Base-by-base conservation (phyloP, 2,113 vertebrate species). In the Pollachius pollachius region DNA sequence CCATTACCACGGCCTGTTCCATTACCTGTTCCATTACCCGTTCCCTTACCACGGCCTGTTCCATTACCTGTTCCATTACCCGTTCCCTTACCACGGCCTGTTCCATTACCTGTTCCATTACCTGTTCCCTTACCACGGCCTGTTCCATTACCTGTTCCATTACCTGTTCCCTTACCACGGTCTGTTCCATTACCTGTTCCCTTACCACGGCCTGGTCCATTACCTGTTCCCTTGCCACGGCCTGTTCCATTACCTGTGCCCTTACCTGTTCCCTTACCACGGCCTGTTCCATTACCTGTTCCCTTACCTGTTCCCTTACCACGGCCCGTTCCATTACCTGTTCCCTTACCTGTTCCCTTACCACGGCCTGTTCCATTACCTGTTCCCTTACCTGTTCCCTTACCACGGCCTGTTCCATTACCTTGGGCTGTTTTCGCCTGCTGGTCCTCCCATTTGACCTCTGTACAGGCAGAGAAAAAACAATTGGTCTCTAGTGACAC, bases 391-490 rank as follows among this genome's bases (percentile, higher is more conserved):
- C 92, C 88, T 48, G 41, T 48, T 48, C 8, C 41, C 0, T 48
- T 48, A 5, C 30, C 30, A 34, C 6, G 30, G 92, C 88, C 85
- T 88, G 80, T 81, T 90, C 93, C 27, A 86, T 86, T 94, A 96
- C 94, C 95, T 93, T 94, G 93, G 89, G 92, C 88, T 64, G 79
- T 59, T 91, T 93, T 94, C 92, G 87, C 93, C 93, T 95, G 95
- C 87, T 96, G 95, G 93, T 98, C 97, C 87, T 96, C 93, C 96
- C 97, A 99, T 89, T 94, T 98, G 87, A 99, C 96, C 93, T 99
- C 97, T 99, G 91, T 86, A 79, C 81, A 69, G 88, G 86, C 79
- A 92, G 89, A 91, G 83, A 83, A 85, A 62, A 48, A 84, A 25
- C 19, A 19, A 80, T 65, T 67, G 69, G 61, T 84, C 12, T 11